phyloP scores from a whole-genome alignment of 2,113 vertebrate genomes.

The Leptocoma aspasia region DNA sequence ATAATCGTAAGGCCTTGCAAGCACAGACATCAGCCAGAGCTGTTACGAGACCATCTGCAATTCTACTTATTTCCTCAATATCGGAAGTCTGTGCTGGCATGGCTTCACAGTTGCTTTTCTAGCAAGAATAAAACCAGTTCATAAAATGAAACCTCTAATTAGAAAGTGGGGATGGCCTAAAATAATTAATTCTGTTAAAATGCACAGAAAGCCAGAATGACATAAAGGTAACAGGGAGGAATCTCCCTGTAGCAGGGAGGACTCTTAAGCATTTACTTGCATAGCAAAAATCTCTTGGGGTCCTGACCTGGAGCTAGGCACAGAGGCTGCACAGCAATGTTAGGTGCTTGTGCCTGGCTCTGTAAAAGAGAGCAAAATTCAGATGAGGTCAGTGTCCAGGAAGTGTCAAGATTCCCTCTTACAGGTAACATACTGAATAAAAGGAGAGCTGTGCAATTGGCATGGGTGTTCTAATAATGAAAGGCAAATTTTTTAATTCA shows the following conservation, averaged over 20 bases:
- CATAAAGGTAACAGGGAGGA: not conserved
- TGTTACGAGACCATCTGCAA: not conserved
- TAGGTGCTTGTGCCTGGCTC: not conserved
- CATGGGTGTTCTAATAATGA: not conserved
- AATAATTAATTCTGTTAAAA: not conserved
- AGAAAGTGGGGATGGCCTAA: not conserved
- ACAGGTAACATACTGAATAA: fast-evolving
- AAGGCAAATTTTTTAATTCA: not conserved
- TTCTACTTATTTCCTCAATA: not conserved
- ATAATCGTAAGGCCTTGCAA: not conserved
- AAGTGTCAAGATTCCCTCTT: not conserved
- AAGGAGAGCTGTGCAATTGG: not conserved
- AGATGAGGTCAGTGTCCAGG: not conserved
- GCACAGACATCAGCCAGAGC: not conserved
- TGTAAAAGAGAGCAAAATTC: not conserved
- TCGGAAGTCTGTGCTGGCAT: not conserved
- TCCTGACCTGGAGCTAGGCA: not conserved
- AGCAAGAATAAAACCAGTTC: not conserved
- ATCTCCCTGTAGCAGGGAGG: too few species aligned
- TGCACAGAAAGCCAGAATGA: not conserved
- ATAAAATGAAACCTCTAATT: not conserved
- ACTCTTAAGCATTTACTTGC: not conserved
- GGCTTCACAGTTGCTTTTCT: not conserved
- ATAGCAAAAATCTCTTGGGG: not conserved
- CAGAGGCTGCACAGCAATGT: not conserved